These are phyloP conservation scores for Leptopilina syphax DNA, from an alignment of 2,888 invertebrate species.

Conservation along the genomic window DNA sequence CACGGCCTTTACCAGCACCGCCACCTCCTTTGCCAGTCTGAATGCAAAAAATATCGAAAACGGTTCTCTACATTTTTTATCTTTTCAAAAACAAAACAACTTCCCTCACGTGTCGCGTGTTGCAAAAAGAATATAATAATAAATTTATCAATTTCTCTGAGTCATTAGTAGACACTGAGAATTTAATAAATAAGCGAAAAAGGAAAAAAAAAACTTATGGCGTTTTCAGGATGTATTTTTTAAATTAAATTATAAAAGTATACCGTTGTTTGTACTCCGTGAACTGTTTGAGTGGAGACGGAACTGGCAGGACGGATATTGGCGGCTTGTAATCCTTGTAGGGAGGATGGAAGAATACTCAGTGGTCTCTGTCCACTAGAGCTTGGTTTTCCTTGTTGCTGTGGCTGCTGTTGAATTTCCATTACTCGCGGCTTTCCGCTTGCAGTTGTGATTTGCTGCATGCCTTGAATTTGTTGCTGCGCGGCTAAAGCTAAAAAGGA, in stretches of 20 bases:
- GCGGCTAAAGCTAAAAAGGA: constrained; percentile 70
- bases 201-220: background rate
- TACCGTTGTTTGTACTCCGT: constrained; percentile 75
- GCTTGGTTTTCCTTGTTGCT: constrained; percentile 68
- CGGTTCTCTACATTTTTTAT: constrained; percentile 25
- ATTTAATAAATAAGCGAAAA: constrained; percentile 31
- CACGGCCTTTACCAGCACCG: constrained; percentile 82
- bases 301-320: constrained; percentile 88
- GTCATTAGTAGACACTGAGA: background rate
- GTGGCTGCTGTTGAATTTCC: constrained; percentile 77
- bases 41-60: constrained; percentile 55
- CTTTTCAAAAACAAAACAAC: constrained; percentile 49
- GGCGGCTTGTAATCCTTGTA: constrained; percentile 78
- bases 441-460: constrained; percentile 74
- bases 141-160: background rate
- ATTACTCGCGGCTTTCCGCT: constrained; percentile 72
- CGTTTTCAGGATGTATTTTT: background rate
- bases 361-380: constrained; percentile 71
- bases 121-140: background rate
- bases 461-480: constrained; percentile 76
- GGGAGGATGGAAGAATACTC: constrained; percentile 81
- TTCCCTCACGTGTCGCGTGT: constrained; percentile 29
- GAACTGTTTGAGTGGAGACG: constrained; percentile 89
- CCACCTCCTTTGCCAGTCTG: constrained; percentile 73
- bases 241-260: constrained; percentile 44